Conservation (phyloP, 2,113 vertebrate species). For the Ursus arctos region DNA sequence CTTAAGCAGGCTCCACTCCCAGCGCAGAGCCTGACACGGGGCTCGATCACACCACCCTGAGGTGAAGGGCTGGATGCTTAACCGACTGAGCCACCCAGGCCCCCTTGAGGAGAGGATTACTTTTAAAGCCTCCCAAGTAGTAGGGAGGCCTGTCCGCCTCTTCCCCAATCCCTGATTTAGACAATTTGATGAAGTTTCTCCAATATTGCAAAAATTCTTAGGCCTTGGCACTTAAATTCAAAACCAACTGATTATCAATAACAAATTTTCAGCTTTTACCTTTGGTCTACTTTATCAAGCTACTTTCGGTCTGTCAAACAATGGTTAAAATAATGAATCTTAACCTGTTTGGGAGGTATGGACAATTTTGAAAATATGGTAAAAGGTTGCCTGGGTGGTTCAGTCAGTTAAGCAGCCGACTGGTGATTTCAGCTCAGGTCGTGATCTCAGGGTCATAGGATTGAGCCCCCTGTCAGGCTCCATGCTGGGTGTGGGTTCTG, state of each 20-base stretch:
- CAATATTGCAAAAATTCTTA: not conserved
- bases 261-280: not conserved
- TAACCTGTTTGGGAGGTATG: not conserved
- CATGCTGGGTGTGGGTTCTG: too few species aligned
- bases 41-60: too few species aligned
- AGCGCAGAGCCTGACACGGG: not conserved
- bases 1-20: not conserved
- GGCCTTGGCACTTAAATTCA: not conserved
- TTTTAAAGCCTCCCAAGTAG: not conserved
- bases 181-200: conserved; percentile 8
- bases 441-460: too few species aligned
- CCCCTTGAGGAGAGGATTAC: not conserved
- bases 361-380: conserved; percentile 16
- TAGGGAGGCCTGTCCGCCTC: not conserved
- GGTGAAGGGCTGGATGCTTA: too few species aligned
- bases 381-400: too few species aligned
- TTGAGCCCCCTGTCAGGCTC: too few species aligned
- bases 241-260: not conserved
- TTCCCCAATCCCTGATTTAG: not conserved
- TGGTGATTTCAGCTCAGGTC: too few species aligned
- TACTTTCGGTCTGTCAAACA: not conserved
- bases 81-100: too few species aligned
- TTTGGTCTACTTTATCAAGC: not conserved
- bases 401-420: too few species aligned
- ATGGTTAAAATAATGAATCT: not conserved